These are phyloP conservation scores for Tragelaphus buxtoni DNA, from an alignment of 2,113 vertebrate genomes.

Conservation along the genomic window DNA sequence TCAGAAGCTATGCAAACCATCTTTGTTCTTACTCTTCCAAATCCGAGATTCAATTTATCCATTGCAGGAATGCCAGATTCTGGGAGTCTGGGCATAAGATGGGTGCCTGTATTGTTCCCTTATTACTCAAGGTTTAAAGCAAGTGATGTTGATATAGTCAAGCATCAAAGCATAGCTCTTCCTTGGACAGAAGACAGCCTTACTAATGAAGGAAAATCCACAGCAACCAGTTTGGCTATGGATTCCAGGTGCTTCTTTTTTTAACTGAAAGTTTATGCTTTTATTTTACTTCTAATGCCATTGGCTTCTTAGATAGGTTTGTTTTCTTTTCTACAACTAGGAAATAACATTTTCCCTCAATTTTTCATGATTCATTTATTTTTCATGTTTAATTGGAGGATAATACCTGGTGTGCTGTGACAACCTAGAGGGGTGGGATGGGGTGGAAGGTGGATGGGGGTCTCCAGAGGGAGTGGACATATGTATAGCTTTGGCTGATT, in stretches of 20 bases:
- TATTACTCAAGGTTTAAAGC: neutral
- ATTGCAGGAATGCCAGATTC: neutral
- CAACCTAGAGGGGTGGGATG: neutral
- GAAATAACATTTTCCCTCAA: constrained; percentile 71
- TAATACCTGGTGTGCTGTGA: neutral
- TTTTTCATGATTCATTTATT: constrained; percentile 37
- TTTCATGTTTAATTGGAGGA: neutral
- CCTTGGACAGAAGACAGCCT: neutral
- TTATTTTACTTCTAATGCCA: constrained; percentile 71
- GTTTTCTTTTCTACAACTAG: constrained; percentile 68
- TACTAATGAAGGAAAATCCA: neutral
- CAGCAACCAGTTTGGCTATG: neutral
- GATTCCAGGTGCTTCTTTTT: constrained; percentile 18
- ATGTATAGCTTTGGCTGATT: neutral
- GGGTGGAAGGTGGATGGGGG: neutral
- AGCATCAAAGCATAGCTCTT: neutral
- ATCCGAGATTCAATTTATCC: neutral
- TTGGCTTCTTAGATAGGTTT: constrained; percentile 59
- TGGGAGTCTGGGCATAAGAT: neutral
- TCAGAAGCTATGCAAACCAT: neutral
- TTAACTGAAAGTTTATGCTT: constrained; percentile 66
- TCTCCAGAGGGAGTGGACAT: neutral
- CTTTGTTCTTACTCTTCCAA: neutral
- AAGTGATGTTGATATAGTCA: neutral
- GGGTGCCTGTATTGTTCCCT: neutral